Evolutionary conservation across 2,888 invertebrate genomes (phyloP), one percentile per base, ranked within the genome.

Genomic region (Chrysomela aeneicollis): DNA sequence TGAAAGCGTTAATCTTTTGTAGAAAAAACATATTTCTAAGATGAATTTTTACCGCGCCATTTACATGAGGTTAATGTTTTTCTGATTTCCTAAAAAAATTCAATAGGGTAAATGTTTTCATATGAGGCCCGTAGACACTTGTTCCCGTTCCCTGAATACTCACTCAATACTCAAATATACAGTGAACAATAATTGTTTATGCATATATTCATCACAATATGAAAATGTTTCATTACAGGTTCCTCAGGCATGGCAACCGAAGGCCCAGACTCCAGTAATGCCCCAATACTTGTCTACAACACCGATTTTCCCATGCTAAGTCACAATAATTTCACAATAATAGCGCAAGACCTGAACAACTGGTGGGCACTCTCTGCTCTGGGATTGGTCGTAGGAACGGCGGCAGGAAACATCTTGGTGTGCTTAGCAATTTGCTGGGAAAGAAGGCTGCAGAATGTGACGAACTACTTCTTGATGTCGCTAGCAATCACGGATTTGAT

Each of bases 401-500:
- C 94, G 0, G 90, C 94, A 1, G 97, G 97, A 1, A 98, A 98
- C 84, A 92, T 95, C 47, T 85, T 98, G 65, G 98, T 98, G 53
- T 97, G 97, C 78, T 83, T 97, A 74, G 97, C 98, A 21, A 96
- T 98, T 76, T 90, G 92, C 70, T 90, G 93, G 88, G 97, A 98
- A 81, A 88, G 94, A 62, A 87, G 96, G 15, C 85, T 98, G 66
- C 97, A 98, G 84, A 98, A 96, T 86, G 95, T 97, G 66, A 98
- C 97, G 77, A 98, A 98, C 84, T 97, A 97, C 83, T 98, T 98
- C 81, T 87, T 98, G 77, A 93, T 97, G 90, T 97, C 97, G 4
- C 83, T 98, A 79, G 97, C 97, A 59, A 92, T 97, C 72, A 97
- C 97, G 12, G 98, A 98, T 84, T 87, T 97, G 54, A 90, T 98